phyloP scores from a whole-genome alignment of 2,888 invertebrate genomes.

The Ectemnius continuus region DNA sequence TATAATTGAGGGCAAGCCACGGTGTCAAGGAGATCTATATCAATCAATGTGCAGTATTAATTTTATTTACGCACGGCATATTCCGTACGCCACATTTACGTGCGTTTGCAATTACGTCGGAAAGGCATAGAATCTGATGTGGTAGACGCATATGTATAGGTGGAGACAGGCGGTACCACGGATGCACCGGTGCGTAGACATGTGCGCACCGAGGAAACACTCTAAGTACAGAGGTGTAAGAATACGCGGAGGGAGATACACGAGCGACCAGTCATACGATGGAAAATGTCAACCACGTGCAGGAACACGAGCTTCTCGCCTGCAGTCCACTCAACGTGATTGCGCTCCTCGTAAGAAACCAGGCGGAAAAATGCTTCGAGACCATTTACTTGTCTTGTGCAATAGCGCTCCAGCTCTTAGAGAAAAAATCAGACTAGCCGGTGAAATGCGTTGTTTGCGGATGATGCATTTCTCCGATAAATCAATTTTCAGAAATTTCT shows the following conservation, averaged over 20 bases:
- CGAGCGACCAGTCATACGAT: slow-evolving; percentile 54
- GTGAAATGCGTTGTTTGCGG: not conserved
- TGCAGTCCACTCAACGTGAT: slow-evolving; percentile 48
- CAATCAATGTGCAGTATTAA: not conserved
- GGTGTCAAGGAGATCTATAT: no score
- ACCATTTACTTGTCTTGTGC: slow-evolving; percentile 35
- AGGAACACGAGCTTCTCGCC: slow-evolving; percentile 59
- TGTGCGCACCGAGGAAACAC: no score
- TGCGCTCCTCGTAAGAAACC: slow-evolving; percentile 44
- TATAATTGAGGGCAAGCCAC: no score
- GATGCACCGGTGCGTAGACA: slow-evolving; percentile 40
- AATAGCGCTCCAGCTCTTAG: not conserved
- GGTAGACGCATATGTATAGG: no score
- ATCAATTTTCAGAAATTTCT: not conserved
- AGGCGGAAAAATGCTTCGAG: slow-evolving; percentile 51
- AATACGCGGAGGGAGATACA: slow-evolving; percentile 19
- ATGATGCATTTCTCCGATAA: not conserved
- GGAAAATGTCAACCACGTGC: slow-evolving; percentile 71
- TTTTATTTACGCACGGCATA: slow-evolving; percentile 4
- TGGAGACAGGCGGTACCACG: no score
- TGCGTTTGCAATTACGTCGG: no score
- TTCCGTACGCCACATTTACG: no score
- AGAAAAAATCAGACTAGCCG: not conserved
- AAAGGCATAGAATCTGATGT: no score
- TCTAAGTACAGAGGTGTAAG: slow-evolving; percentile 23